A percentile compares a stretch with the other conserved stretches of the same genome.
Evolutionary conservation across 1,140 invertebrate species (phyloP).

Genomic region (Hyles euphorbiae): DNA sequence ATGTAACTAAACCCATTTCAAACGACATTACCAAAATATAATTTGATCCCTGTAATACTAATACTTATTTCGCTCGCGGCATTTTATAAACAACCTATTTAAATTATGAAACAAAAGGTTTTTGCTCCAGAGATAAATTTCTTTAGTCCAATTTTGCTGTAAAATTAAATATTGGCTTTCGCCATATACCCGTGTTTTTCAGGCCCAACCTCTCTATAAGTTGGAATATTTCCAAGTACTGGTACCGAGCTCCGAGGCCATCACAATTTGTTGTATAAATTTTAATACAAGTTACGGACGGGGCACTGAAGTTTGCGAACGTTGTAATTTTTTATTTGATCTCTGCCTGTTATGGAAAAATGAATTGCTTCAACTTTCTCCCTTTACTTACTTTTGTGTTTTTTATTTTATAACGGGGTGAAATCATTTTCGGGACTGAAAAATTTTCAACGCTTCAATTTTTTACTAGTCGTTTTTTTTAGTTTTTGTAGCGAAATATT

Average conservation of each 20-base stretch:
- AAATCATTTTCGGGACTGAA: background rate
- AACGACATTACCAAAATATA: background rate
- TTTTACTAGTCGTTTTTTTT: too few species aligned
- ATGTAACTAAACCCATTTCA: background rate
- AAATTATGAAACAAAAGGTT: too few species aligned
- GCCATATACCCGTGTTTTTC: conserved; percentile 1
- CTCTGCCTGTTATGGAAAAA: conserved; percentile 38
- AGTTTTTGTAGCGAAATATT: too few species aligned
- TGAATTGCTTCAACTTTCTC: conserved; percentile 34
- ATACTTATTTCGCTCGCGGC: conserved; percentile 6
- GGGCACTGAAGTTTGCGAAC: conserved; percentile 27
- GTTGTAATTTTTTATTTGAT: conserved; percentile 48
- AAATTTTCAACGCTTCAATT: too few species aligned
- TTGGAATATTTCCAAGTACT: conserved; percentile 12
- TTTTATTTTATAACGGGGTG: background rate
- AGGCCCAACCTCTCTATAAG: conserved; percentile 10
- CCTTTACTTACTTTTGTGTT: conserved; percentile 22
- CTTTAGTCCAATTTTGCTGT: conserved; percentile 8
- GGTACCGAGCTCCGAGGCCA: background rate
- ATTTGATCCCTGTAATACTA: too few species aligned
- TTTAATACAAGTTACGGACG: conserved; percentile 39
- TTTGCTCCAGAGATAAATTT: too few species aligned
- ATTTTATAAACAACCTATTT: conserved; percentile 11
- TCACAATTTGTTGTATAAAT: conserved; percentile 37
- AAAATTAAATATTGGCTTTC: conserved; percentile 16